Evolutionary conservation across 2,113 vertebrate genomes (phyloP).

Genomic region (Neolamprologus sp.): DNA sequence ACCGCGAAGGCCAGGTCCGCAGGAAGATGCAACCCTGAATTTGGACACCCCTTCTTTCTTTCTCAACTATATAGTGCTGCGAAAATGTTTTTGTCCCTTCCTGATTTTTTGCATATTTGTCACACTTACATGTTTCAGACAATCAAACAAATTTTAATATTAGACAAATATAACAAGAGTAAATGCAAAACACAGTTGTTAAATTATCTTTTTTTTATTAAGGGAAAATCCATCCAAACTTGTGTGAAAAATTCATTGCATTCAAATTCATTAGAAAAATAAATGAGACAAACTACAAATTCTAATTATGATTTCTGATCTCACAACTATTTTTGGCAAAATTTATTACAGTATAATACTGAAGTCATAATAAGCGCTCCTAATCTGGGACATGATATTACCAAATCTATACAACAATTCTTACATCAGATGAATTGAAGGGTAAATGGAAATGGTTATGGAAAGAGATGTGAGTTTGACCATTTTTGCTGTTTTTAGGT

Average conservation of each 20-base stretch:
- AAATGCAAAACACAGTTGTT: background rate
- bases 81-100: background rate
- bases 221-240: background rate
- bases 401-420: background rate
- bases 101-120: background rate
- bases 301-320: background rate
- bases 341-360: background rate
- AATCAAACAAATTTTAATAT: background rate
- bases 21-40: background rate
- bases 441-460: background rate
- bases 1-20: background rate
- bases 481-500: background rate
- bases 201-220: background rate
- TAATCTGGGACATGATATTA: background rate
- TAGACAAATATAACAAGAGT: background rate
- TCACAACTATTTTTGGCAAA: background rate
- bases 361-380: background rate
- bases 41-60: background rate
- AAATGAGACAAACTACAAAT: background rate
- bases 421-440: background rate
- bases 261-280: background rate
- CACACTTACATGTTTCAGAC: background rate
- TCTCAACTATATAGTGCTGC: background rate
- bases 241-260: background rate
- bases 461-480: background rate